phyloP scores from a whole-genome alignment of 2,113 vertebrate genomes.

The Melanostigma gelatinosum region DNA sequence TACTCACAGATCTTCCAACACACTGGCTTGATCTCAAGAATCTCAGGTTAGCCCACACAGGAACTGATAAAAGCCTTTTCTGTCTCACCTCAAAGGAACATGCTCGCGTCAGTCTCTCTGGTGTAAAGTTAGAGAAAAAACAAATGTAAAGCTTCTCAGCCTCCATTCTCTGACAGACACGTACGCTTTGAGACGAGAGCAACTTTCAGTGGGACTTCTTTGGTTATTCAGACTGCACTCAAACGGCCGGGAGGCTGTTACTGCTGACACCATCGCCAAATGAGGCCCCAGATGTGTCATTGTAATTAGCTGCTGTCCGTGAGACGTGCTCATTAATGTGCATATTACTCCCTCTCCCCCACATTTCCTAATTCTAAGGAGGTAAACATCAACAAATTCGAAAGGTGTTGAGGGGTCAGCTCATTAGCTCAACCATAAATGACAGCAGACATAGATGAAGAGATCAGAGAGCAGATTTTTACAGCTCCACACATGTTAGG shows the following conservation, averaged over 20 bases:
- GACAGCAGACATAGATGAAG: constrained; percentile 40
- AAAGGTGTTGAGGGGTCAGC: constrained; percentile 47
- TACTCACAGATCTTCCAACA: constrained; percentile 29
- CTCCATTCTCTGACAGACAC: constrained; percentile 8
- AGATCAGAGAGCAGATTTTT: constrained; percentile 44
- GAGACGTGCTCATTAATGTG: constrained; percentile 67
- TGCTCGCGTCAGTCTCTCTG: not conserved
- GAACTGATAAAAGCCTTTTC: constrained; percentile 45
- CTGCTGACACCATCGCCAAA: constrained; percentile 52
- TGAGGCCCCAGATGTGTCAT: constrained; percentile 49
- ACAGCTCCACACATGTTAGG: not conserved
- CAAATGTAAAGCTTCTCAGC: constrained; percentile 35
- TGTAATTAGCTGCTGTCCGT: constrained; percentile 66
- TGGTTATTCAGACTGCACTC: constrained; percentile 33
- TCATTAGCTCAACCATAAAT: constrained; percentile 62
- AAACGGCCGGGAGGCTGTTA: constrained; percentile 28
- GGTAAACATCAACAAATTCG: constrained; percentile 65
- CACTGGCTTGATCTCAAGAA: constrained; percentile 27
- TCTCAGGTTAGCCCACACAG: constrained; percentile 54
- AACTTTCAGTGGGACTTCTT: constrained; percentile 35
- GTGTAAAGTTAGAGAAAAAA: constrained; percentile 19
- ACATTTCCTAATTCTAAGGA: constrained; percentile 41
- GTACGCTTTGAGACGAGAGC: not conserved
- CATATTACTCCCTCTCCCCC: constrained; percentile 27
- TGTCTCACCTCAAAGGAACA: constrained; percentile 31